Conservation (phyloP, 2,888 invertebrate genomes). For the Carcina quercana region DNA sequence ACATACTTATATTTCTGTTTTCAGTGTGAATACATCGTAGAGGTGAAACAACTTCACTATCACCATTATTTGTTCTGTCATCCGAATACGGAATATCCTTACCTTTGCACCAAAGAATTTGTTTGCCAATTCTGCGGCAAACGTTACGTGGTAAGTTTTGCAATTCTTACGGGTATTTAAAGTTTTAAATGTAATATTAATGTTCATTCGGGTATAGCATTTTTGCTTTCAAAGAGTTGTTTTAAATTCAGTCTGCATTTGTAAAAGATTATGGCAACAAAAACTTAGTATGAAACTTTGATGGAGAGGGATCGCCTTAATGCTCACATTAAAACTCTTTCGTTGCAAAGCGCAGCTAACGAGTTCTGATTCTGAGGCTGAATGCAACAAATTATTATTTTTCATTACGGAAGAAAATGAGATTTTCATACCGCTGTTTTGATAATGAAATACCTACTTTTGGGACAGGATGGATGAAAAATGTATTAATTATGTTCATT, state of each 20-base stretch:
- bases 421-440: background rate
- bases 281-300: background rate
- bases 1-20: background rate
- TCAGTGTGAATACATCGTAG: background rate
- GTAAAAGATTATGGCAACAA: background rate
- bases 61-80: background rate
- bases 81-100: background rate
- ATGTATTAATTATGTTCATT: background rate
- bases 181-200: constrained; percentile 1
- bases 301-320: too few relatives aligned
- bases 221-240: background rate
- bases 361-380: too few relatives aligned
- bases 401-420: background rate
- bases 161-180: constrained; percentile 3
- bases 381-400: too few relatives aligned
- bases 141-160: too few relatives aligned
- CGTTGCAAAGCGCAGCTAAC: too few relatives aligned
- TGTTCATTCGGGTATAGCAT: background rate
- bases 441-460: background rate
- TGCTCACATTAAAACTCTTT: too few relatives aligned
- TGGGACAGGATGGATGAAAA: background rate
- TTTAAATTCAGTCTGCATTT: background rate
- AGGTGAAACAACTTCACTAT: background rate
- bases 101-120: background rate
- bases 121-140: background rate